Conservation (phyloP, 2,113 vertebrate species). For the Chloroceryle aenea region DNA sequence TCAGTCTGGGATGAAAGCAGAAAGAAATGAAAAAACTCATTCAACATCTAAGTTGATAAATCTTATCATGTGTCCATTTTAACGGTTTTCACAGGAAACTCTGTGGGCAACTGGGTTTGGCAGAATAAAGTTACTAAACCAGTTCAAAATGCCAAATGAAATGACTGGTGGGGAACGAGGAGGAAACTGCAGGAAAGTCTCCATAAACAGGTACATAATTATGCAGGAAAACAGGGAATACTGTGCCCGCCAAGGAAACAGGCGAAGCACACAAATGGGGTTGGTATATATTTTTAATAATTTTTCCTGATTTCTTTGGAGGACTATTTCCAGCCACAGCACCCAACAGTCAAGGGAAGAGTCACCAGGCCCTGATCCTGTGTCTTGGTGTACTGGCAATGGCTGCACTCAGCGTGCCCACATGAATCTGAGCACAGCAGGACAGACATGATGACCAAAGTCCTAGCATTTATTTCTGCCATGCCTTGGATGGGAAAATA, state of each 20-base stretch:
- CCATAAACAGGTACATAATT: not conserved
- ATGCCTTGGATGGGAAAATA: not conserved
- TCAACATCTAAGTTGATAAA: not conserved
- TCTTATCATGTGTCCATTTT: fast-evolving
- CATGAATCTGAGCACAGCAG: not conserved
- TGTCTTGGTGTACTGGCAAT: not conserved
- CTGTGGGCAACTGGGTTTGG: not conserved
- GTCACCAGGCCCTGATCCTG: not conserved
- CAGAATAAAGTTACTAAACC: not conserved
- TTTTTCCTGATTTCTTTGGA: not conserved
- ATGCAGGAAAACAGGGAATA: not conserved
- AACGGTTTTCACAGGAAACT: not conserved
- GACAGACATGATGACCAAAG: not conserved
- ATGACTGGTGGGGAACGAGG: not conserved
- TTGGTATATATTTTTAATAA: not conserved
- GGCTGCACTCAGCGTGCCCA: not conserved
- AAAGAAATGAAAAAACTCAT: not conserved
- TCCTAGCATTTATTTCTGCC: not conserved
- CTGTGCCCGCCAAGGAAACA: not conserved
- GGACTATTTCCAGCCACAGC: not conserved
- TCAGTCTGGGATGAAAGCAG: not conserved
- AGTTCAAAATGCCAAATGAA: not conserved
- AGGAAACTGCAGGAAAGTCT: not conserved
- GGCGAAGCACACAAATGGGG: not conserved
- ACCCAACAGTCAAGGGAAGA: not conserved